Base-by-base conservation (phyloP, 2,888 invertebrate genomes). In the Nineta flava region DNA sequence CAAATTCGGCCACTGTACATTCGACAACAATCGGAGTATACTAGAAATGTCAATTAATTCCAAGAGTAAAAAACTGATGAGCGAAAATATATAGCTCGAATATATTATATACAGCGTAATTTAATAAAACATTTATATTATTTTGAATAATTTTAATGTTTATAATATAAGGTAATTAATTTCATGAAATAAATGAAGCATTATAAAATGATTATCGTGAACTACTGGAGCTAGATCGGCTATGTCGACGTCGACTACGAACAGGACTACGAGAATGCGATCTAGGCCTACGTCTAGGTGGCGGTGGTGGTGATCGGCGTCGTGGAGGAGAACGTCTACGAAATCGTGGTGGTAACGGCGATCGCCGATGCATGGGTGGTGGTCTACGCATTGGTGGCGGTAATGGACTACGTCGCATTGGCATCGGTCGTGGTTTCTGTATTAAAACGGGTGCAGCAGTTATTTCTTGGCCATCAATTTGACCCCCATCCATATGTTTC, bases 401-500 rank as follows among this genome's bases (percentile, higher is more conserved):
- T 16, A 72, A 69, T 55, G 75, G 76, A 45, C 76, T 73, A 2
- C 74, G 69, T 1, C 74, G 71, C 15, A 64, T 65, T 1, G 74
- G 74, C 1, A 73, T 69, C 2, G 68, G 68, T 51, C 82, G 72
- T 52, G 81, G 79, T 53, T 83, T 83, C 40, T 83, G 85, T 48
- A 90, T 72, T 62, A 94, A 70, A 53, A 96, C 92, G n/a, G 94
- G 90, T 38, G 93, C 91, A 32, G 91, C 93, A 17, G 92, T 90
- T 48, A 97, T 87, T 71, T 94, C 94, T 65, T 94, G 91, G 0
- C 77, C 77, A 17, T 49, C 49, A 32, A 49, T 35, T 53, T 58
- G 69, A 81, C 87, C 99, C 63, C 96, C 97, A 70, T 99, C 96
- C 97, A 99, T 97, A 63, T 96, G 93, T 67, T 96, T 96, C 82